phyloP scores from a whole-genome alignment of 2,888 invertebrate species.

The Branchipolynoe longqiensis region DNA sequence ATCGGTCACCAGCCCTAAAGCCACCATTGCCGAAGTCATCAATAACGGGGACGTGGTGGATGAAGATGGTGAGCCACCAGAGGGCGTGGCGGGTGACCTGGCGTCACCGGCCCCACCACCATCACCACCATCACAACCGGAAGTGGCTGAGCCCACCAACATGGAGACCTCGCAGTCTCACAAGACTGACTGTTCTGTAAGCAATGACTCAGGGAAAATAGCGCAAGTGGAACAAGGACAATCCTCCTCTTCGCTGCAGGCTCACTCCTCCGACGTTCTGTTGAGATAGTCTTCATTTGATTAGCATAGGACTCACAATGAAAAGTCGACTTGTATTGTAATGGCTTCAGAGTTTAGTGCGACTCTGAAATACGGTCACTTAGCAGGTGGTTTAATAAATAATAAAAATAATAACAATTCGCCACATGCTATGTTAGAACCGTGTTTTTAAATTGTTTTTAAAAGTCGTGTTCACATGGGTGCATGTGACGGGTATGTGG shows the following conservation, averaged over 20 bases:
- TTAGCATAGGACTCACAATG: slow-evolving; percentile 2
- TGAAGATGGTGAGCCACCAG: not conserved
- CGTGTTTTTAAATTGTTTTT: too few relatives aligned
- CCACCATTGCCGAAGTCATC: not conserved
- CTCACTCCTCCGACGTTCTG: not conserved
- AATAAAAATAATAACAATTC: too few relatives aligned
- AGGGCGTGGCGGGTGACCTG: not conserved
- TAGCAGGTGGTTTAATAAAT: too few relatives aligned
- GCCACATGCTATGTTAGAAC: too few relatives aligned
- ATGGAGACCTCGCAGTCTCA: not conserved
- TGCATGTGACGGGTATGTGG: too few relatives aligned
- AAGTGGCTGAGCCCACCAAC: not conserved
- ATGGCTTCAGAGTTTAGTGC: not conserved
- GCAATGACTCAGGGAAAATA: slow-evolving; percentile 25
- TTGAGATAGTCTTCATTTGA: slow-evolving; percentile 1
- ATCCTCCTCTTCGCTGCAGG: not conserved
- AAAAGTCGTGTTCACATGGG: too few relatives aligned
- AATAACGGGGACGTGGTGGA: not conserved
- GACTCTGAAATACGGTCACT: too few relatives aligned
- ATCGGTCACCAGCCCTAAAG: not conserved
- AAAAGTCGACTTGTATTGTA: not conserved
- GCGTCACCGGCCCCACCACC: too few relatives aligned
- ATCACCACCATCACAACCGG: slow-evolving; percentile 26
- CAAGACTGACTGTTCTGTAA: not conserved
- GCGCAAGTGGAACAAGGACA: not conserved